These are phyloP conservation scores for Enteromius radiatus DNA, from an alignment of 2,797 vertebrate genomes.

Conservation along the genomic window DNA sequence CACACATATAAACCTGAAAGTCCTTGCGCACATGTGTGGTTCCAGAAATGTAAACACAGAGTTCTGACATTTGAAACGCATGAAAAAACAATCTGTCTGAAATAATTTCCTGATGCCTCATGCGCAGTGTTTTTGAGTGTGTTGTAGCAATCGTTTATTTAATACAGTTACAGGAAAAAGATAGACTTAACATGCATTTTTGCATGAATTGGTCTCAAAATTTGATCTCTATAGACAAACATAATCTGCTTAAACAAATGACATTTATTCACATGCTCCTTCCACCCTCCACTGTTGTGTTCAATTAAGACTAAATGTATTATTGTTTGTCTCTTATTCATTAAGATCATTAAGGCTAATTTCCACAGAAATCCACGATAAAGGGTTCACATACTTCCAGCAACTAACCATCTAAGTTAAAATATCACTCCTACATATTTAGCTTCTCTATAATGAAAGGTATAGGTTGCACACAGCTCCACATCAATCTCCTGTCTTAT, in stretches of 20 bases:
- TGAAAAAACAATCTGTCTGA: background rate
- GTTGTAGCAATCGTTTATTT: background rate
- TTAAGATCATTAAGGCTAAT: background rate
- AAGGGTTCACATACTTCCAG: background rate
- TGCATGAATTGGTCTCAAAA: background rate
- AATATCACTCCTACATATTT: background rate
- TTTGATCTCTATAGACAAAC: background rate
- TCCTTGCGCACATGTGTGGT: slow-evolving; percentile 1
- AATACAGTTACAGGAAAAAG: background rate
- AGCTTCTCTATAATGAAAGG: background rate
- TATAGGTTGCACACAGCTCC: slow-evolving; percentile 21
- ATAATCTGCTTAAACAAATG: background rate
- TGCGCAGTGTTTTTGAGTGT: background rate
- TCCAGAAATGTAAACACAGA: slow-evolving; percentile 10
- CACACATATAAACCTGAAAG: slow-evolving; percentile 39
- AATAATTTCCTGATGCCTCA: background rate
- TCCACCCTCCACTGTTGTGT: background rate
- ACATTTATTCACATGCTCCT: background rate
- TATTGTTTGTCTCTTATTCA: slow-evolving; percentile 5
- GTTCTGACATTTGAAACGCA: slow-evolving; percentile 6
- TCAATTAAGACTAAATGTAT: background rate
- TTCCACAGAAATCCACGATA: background rate
- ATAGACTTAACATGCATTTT: background rate
- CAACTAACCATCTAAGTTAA: background rate
- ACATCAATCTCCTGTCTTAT: slow-evolving; percentile 27